Conservation (phyloP, 2,797 vertebrate species). For the Pogonophryne albipinna region DNA sequence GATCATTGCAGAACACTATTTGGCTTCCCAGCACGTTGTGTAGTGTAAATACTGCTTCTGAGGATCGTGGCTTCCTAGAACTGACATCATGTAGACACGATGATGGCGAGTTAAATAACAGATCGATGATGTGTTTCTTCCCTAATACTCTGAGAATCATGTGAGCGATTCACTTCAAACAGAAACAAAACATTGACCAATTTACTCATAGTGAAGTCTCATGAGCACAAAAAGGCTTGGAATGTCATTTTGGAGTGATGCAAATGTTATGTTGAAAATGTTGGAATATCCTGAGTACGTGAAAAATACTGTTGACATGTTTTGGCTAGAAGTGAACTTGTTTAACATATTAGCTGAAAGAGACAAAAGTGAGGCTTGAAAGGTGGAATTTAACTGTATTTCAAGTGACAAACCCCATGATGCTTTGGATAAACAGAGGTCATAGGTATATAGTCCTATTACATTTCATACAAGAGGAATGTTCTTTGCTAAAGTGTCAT, state of each 20-base stretch:
- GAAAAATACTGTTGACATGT: conserved; percentile 42
- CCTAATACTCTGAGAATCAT: conserved; percentile 9
- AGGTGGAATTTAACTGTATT: conserved; percentile 21
- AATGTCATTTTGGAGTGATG: conserved; percentile 36
- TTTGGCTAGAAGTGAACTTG: conserved; percentile 51
- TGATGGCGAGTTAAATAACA: conserved; percentile 59
- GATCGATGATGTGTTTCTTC: conserved; percentile 50
- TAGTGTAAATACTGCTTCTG: conserved; percentile 73
- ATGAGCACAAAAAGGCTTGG: conserved; percentile 14
- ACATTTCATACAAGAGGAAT: neutral
- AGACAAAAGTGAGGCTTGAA: conserved; percentile 16
- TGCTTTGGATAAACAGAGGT: neutral
- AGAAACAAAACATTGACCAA: conserved; percentile 36
- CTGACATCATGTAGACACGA: conserved; percentile 68
- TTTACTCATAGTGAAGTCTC: conserved; percentile 46
- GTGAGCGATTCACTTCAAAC: conserved; percentile 22
- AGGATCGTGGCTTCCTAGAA: conserved; percentile 67
- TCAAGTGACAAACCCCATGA: neutral
- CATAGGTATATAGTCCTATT: neutral
- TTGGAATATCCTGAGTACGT: conserved; percentile 2
- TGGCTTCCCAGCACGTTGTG: conserved; percentile 38
- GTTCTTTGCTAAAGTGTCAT: neutral
- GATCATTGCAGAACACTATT: conserved; percentile 45
- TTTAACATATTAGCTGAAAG: conserved; percentile 38
- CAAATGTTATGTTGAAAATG: conserved; percentile 16